Evolutionary conservation across 2,113 vertebrate species (phyloP).

Genomic region (Neotoma lepida): DNA sequence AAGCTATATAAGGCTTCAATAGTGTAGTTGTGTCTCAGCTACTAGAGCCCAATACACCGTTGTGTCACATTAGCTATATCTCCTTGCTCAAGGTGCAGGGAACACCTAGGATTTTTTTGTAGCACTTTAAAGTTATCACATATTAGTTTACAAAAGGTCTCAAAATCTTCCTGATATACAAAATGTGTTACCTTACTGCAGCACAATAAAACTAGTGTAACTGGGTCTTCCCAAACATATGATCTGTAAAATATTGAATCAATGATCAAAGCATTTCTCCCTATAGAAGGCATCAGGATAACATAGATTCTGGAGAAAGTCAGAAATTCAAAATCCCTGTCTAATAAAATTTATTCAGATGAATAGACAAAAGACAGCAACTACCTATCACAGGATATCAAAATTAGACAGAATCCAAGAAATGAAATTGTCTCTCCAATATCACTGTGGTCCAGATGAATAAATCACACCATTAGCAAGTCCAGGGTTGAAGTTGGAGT

Average conservation of each 20-base stretch:
- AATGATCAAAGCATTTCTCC: not conserved
- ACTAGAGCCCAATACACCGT: not conserved
- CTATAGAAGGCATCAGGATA: not conserved
- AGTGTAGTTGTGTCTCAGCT: not conserved
- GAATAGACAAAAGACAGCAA: not conserved
- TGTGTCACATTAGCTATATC: not conserved
- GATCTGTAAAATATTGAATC: not conserved
- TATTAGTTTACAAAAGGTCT: not conserved
- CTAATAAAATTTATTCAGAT: constrained; percentile 1
- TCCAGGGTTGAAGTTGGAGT: not conserved
- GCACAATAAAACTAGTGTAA: not conserved
- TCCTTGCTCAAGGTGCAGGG: not conserved
- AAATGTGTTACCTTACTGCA: not conserved
- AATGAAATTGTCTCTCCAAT: not conserved
- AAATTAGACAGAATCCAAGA: constrained; percentile 11
- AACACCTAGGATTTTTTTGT: not conserved
- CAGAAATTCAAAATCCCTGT: not conserved
- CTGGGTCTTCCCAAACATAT: not conserved
- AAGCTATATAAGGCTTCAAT: not conserved
- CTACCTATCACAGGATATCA: not conserved
- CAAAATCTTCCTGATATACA: not conserved
- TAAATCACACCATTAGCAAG: not conserved
- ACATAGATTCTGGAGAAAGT: not conserved
- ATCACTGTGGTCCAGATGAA: not conserved
- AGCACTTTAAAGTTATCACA: not conserved